These are phyloP conservation scores for Pandemis cinnamomeana DNA, from an alignment of 2,888 invertebrate genomes.

Conservation along the genomic window DNA sequence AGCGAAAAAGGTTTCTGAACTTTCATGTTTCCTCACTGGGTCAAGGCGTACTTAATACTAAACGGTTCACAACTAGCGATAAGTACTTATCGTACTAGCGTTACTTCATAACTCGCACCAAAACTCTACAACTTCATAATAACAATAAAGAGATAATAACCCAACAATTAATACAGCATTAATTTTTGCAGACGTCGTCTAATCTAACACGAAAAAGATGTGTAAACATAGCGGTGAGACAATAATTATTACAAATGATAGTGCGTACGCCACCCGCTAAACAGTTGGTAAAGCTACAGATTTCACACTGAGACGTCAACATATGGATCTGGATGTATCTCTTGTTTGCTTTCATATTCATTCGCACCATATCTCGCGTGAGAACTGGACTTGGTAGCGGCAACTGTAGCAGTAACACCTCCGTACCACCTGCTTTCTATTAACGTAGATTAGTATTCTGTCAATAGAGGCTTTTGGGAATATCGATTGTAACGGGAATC, in stretches of 20 bases:
- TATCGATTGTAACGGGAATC: slow-evolving; percentile 42
- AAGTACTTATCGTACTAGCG: slow-evolving; percentile 29
- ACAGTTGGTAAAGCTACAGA: slow-evolving; percentile 84
- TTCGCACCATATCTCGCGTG: slow-evolving; percentile 81
- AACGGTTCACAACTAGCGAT: slow-evolving; percentile 18
- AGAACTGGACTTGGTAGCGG: slow-evolving; percentile 77
- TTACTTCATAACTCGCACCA: slow-evolving; percentile 31
- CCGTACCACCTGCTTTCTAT: slow-evolving; percentile 65
- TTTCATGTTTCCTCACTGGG: slow-evolving; percentile 18
- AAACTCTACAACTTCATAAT: not conserved
- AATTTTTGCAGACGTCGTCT: slow-evolving; percentile 43
- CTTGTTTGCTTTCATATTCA: slow-evolving; percentile 81
- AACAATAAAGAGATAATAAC: slow-evolving; percentile 34
- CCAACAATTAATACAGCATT: slow-evolving; percentile 38
- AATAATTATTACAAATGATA: slow-evolving; percentile 85
- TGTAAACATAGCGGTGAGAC: slow-evolving; percentile 81
- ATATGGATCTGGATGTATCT: slow-evolving; percentile 84
- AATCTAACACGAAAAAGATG: slow-evolving; percentile 70
- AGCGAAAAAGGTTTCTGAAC: slow-evolving; percentile 1
- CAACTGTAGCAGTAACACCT: slow-evolving; percentile 78
- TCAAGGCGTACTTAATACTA: slow-evolving; percentile 13
- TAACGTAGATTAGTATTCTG: slow-evolving; percentile 68
- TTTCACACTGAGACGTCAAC: slow-evolving; percentile 84
- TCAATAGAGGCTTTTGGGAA: slow-evolving; percentile 56
- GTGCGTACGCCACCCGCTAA: slow-evolving; percentile 79